Base-by-base conservation (phyloP, 2,797 vertebrate genomes). In the Hydrophis major region DNA sequence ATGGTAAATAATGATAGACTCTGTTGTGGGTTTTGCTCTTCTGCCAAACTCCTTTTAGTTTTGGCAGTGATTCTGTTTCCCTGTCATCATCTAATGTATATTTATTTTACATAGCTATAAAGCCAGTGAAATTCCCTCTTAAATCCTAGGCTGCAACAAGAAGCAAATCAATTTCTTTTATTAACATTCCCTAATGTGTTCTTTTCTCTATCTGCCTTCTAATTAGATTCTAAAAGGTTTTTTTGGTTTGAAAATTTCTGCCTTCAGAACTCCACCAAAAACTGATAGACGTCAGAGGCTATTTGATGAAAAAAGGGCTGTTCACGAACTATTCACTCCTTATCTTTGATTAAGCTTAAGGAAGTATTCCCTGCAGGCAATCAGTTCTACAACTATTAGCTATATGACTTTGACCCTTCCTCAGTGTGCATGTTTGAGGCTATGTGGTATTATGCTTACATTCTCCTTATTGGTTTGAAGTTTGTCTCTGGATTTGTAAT, bases 21-120 rank as follows among this genome's bases (percentile, higher is more conserved):
- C 89, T 97, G 95, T 94, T 96, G 96, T 95, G 94, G 94, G 94
- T 92, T 97, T 97, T 98, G 95, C 97, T 98, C 97, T 96, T 95
- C 94, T 97, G 97, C 98, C 98, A 98, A 97, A 86, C 93, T 96
- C 96, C 96, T 97, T 97, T 97, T 97, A 97, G 96, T 95, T 96
- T 97, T 98, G 98, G 98, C 98, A 97, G 97, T 94, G 93, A 96
- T 96, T 97, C 96, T 97, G 93, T 97, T 98, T 97, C 96, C 96
- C 95, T 98, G 96, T 98, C 97, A 98, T 98, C 97, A 97, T 98
- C 96, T 97, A 97, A 97, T 97, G 96, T 97, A 97, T 98, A 98
- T 98, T 98, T 98, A 98, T 97, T 97, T 97, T 98, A 97, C 96
- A 96, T 97, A 96, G 96, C 96, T 98, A 96, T 97, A 97, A 97